A percentile compares a stretch with the other conserved stretches of the same genome.
Evolutionary conservation across 2,888 invertebrate genomes (phyloP).

Genomic region (Patella ulyssiponensis): DNA sequence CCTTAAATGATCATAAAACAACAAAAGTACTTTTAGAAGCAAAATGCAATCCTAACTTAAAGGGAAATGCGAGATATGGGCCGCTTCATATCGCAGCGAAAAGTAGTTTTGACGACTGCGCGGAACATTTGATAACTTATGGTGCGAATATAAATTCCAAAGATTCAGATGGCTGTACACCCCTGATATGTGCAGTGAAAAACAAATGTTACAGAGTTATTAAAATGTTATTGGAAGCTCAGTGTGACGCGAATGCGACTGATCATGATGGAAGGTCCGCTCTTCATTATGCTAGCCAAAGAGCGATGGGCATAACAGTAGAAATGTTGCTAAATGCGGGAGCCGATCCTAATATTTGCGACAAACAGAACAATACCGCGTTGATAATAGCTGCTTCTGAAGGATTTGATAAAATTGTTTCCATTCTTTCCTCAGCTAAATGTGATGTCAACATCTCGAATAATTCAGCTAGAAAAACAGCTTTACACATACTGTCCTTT

Average conservation of each 20-base stretch:
- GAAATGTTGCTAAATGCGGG: constrained; percentile 60
- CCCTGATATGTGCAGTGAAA: constrained; percentile 59
- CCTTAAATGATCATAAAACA: constrained; percentile 37
- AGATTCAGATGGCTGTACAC: constrained; percentile 59
- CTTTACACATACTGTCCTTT: constrained; percentile 65
- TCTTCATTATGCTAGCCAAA: constrained; percentile 71
- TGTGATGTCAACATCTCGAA: constrained; percentile 63
- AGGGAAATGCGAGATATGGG: constrained; percentile 36
- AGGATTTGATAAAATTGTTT: constrained; percentile 64
- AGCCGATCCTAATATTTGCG: constrained; percentile 59
- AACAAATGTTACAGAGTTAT: constrained; percentile 47
- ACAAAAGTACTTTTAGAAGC: constrained; percentile 36
- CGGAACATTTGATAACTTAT: constrained; percentile 46
- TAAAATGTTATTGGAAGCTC: constrained; percentile 41
- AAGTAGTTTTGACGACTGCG: constrained; percentile 47
- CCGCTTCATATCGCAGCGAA: constrained; percentile 60
- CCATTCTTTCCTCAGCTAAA: constrained; percentile 47
- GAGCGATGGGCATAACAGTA: constrained; percentile 51
- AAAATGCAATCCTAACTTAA: constrained; percentile 38
- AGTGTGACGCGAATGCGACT: constrained; percentile 51
- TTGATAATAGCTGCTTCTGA: constrained; percentile 66
- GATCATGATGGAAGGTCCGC: constrained; percentile 74
- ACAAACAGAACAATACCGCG: constrained; percentile 63
- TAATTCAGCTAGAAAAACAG: constrained; percentile 49
- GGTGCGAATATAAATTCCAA: constrained; percentile 51